These are phyloP conservation scores for Monomorium pharaonis DNA, from an alignment of 1,140 invertebrate species.

Conservation along the genomic window DNA sequence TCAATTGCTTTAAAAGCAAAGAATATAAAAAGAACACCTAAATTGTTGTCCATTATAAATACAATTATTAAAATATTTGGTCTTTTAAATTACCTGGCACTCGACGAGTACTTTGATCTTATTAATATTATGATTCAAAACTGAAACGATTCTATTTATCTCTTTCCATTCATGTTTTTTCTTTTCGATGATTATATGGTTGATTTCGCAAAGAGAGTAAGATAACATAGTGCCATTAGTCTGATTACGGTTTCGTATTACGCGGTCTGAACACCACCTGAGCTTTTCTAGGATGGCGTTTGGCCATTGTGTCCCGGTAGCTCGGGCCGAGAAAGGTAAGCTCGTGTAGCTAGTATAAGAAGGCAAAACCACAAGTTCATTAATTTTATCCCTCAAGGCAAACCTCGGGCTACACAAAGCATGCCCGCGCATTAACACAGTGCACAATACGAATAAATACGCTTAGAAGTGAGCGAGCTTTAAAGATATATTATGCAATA, in stretches of 20 bases:
- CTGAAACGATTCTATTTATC: neutral
- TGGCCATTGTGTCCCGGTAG: conserved; percentile 29
- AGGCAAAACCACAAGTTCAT: conserved; percentile 50
- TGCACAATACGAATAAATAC: conserved; percentile 48
- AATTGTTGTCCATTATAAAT: neutral
- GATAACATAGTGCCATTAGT: conserved; percentile 75
- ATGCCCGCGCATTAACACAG: conserved; percentile 1
- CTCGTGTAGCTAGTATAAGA: conserved; percentile 28
- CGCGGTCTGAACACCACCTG: conserved; percentile 47
- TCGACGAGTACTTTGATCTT: neutral
- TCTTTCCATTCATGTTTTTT: neutral
- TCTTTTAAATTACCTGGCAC: neutral
- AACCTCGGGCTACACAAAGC: conserved; percentile 40
- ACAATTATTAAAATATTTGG: neutral
- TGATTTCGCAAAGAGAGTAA: conserved; percentile 64
- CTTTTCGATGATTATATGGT: conserved; percentile 1
- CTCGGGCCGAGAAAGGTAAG: conserved; percentile 28
- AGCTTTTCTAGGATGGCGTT: conserved; percentile 68
- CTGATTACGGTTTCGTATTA: conserved; percentile 74
- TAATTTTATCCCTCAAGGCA: conserved; percentile 49
- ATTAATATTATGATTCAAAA: neutral
- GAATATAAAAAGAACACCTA: neutral
- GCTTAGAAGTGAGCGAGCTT: neutral
- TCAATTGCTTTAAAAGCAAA: neutral
- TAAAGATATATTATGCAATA: conserved; percentile 2